phyloP scores from a whole-genome alignment of 2,113 vertebrate species.

The Ranitomeya imitator region DNA sequence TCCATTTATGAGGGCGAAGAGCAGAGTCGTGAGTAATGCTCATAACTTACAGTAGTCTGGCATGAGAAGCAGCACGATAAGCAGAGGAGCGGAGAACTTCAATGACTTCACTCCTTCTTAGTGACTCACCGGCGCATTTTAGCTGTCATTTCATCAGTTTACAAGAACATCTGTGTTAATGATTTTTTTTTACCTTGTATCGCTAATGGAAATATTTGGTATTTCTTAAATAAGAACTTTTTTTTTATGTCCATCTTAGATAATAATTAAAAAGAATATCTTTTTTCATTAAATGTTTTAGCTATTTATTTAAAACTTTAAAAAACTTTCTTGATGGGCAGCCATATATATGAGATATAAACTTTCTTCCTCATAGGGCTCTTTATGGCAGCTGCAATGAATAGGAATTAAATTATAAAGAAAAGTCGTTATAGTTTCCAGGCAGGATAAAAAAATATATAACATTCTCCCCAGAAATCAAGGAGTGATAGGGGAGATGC shows the following conservation, averaged over 20 bases:
- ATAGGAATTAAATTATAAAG: no score
- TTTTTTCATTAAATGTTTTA: not conserved
- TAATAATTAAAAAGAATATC: constrained; percentile 10
- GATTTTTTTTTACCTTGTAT: constrained; percentile 66
- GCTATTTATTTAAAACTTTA: not conserved
- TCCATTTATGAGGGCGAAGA: constrained; percentile 79
- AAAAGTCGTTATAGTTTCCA: no score
- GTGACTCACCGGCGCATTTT: constrained; percentile 76
- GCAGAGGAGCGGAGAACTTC: constrained; percentile 71
- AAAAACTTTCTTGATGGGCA: no score
- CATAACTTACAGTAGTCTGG: constrained; percentile 72
- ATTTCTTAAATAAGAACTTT: not conserved
- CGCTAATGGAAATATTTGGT: constrained; percentile 30
- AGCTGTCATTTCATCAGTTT: constrained; percentile 79
- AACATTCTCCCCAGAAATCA: no score
- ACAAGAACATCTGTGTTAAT: constrained; percentile 78
- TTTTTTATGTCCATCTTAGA: not conserved
- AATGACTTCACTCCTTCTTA: constrained; percentile 81
- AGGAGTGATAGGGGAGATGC: no score
- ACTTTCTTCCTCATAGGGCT: no score
- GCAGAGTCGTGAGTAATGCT: constrained; percentile 76
- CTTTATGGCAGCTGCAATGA: no score
- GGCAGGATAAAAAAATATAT: no score
- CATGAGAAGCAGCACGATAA: constrained; percentile 69
- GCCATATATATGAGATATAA: no score